phyloP scores from a whole-genome alignment of 2,113 vertebrate genomes.

The Myocastor coypus region DNA sequence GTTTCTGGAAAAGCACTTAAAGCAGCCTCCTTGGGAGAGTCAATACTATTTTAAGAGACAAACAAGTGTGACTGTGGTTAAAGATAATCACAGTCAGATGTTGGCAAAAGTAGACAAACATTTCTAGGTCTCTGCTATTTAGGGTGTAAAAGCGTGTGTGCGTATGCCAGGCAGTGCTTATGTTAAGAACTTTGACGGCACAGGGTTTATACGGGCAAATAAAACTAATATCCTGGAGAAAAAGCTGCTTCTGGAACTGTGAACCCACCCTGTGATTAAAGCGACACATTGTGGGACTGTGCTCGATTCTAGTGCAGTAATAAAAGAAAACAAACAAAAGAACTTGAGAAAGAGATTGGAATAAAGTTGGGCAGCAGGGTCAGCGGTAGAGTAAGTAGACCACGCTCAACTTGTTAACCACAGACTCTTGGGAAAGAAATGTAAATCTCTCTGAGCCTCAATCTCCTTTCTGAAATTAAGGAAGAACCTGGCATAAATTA shows the following conservation, averaged over 20 bases:
- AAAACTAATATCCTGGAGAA: conserved; percentile 61
- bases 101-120: conserved; percentile 78
- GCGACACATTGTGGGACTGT: neutral
- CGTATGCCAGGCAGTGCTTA: conserved; percentile 56
- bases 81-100: conserved; percentile 83
- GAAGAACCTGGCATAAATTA: neutral
- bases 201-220: conserved; percentile 63
- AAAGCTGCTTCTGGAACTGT: conserved; percentile 53
- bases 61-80: conserved; percentile 80
- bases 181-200: conserved; percentile 66
- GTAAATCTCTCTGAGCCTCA: neutral
- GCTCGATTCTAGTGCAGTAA: neutral
- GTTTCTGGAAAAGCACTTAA: neutral
- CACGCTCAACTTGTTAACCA: neutral
- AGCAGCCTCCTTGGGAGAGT: conserved; percentile 65
- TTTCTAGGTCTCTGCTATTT: conserved; percentile 79
- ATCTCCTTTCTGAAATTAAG: conserved; percentile 22
- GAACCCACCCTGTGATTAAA: neutral
- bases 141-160: conserved; percentile 56
- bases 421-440: neutral
- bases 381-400: neutral
- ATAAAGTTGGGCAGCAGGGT: neutral
- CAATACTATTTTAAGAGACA: conserved; percentile 80
- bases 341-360: neutral
- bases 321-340: neutral